These are phyloP conservation scores for Spea bombifrons DNA, from an alignment of 2,113 vertebrate genomes.

Conservation along the genomic window DNA sequence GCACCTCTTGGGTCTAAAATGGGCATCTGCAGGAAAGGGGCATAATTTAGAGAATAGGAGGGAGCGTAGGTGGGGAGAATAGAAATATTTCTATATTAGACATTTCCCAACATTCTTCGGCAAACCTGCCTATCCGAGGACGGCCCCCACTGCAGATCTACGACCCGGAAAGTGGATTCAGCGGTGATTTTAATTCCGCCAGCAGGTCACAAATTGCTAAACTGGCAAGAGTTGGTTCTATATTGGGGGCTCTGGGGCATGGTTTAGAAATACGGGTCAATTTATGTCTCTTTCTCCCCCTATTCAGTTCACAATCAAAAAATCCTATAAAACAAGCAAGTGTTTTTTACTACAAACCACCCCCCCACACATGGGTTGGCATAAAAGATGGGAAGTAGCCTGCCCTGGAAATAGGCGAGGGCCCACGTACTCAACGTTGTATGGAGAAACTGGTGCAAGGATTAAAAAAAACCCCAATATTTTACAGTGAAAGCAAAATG, in stretches of 20 bases:
- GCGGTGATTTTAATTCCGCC: too few relatives aligned
- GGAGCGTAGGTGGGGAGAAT: background rate
- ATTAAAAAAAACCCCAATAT: background rate
- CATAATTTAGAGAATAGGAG: conserved; percentile 10
- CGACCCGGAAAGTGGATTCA: too few relatives aligned
- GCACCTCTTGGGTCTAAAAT: conserved; percentile 77
- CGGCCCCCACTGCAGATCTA: too few relatives aligned
- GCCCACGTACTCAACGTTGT: conserved; percentile 1
- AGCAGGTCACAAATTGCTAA: too few relatives aligned
- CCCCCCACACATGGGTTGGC: conserved; percentile 14
- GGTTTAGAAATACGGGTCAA: background rate
- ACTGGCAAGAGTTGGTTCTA: too few relatives aligned
- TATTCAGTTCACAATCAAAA: conserved; percentile 21
- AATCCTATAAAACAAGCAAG: conserved; percentile 43
- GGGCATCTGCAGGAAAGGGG: conserved; percentile 50
- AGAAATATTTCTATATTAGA: background rate
- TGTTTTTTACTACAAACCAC: conserved; percentile 9
- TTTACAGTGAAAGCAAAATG: conserved; percentile 30
- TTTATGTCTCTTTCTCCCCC: background rate
- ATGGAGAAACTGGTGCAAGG: background rate
- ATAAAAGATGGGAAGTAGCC: conserved; percentile 4
- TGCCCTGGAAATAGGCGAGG: conserved; percentile 3
- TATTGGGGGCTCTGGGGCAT: background rate
- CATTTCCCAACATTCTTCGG: too few relatives aligned
- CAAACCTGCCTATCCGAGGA: too few relatives aligned